Evolutionary conservation across 2,888 invertebrate genomes (phyloP), one percentile per base, ranked within the genome.

Genomic region (Nomada ferruginata): DNA sequence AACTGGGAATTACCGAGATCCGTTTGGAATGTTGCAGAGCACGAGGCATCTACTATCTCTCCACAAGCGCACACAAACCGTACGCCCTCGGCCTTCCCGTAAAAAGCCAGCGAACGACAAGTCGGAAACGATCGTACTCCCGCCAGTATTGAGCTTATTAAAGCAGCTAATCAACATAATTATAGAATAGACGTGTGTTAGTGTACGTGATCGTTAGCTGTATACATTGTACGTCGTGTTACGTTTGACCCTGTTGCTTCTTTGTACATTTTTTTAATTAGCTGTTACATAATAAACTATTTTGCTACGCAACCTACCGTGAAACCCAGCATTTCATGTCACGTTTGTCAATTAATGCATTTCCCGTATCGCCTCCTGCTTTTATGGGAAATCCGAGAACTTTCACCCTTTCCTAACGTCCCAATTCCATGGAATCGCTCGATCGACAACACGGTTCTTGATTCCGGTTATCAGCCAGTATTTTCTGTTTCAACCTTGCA

Each of bases 31-130:
- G 65, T 81, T 81, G 11, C 53, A 98, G 97, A 89, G 97, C 97
- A 20, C 95, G 97, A 90, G 98, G 98, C n/a, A 96, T 96, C 20
- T 98, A 96, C 92, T 98, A 98, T 93, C 96, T 98, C n/a, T 96
- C 96, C 76, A 98, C 97, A 70, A 97, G 97, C 94, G 96, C 96
- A 3, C 96, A 96, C 91, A 96, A 96, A 80, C 98, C 98, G 2
- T 98, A 96, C 94, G 97, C 97, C n/a, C 95, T 97, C 92, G 98
- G 98, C 10, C 96, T 96, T 90, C 97, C 97, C 18, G 96, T 95
- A 79, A 96, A 96, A 93, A 95, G 94, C 70, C 94, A 94, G 76
- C 92, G 79, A 89, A 89, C 80, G 93, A 94, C 88, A 93, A 93
- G 81, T 91, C 93, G 86, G 93, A 94, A 93, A 91, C 93, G 86